Evolutionary conservation across 2,797 vertebrate species (phyloP), one percentile per base, ranked within the genome.

Genomic region (Parotocinclus haroldoi): DNA sequence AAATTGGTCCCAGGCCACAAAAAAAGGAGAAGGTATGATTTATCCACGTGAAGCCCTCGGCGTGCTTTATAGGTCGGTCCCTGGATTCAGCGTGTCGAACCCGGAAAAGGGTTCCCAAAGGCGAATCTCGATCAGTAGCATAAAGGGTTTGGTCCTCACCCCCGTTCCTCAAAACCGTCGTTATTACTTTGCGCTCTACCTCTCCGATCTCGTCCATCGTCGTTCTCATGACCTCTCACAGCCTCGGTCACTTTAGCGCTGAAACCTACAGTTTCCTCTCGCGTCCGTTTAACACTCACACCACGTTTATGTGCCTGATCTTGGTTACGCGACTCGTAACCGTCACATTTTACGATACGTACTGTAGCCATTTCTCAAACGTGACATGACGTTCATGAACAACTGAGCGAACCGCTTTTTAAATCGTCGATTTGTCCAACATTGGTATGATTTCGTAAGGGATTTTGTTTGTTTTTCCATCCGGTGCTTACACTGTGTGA

Each of bases 221-320:
- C 69, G 52, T 38, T 56, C 63, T 54, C 7, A 48, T 58, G 13
- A 63, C 38, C 65, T 54, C 18, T 53, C 9, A 3, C 49, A 57
- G 58, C 50, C 64, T 48, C 48, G 7, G 17, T 54, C 57, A 55
- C 50, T 50, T 56, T 16, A 18, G 6, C 53, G 11, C 57, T 10
- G 27, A 45, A 14, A 19, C 42, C 38, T 11, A 45, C 14, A 37
- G 61, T 59, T 76, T 46, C 19, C 61, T 51, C 19, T 13, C 45
- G 16, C 45, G 14, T 58, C 38, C n/a, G 27, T 39, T 48, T 52
- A 63, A 56, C 44, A 19, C 42, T 27, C 27, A 36, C 63, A 66
- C 50, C 66, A 62, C 60, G 69, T 69, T 40, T 44, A 73, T 65
- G 72, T 76, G 75, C 75, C 69, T 72, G 60, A 67, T 64, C 59